A percentile compares a stretch with the other conserved stretches of the same genome.
Conservation (phyloP, 2,888 invertebrate genomes). For the Polyommatus icarus region DNA sequence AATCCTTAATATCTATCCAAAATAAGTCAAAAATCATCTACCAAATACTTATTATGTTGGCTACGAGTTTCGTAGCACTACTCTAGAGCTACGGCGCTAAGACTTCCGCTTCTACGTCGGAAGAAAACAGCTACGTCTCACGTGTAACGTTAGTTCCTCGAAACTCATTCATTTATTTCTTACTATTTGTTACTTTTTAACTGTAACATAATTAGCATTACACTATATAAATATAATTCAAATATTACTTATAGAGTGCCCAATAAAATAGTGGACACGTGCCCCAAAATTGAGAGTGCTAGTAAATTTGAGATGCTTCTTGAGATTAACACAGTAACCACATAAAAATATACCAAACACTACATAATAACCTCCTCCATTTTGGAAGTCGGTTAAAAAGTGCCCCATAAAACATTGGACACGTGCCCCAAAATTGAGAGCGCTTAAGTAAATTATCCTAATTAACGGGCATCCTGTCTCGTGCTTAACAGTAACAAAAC, state of each 20-base stretch:
- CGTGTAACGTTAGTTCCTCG: background rate
- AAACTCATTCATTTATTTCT: background rate
- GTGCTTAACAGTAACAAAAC: slow-evolving; percentile 78
- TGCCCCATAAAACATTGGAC: slow-evolving; percentile 32
- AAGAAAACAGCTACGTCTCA: background rate
- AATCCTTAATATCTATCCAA: background rate
- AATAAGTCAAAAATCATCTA: background rate
- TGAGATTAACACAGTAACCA: no score
- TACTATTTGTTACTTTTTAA: background rate
- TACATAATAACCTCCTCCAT: background rate
- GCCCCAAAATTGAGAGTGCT: no score
- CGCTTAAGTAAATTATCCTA: slow-evolving; percentile 68
- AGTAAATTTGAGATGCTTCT: no score
- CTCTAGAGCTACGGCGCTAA: background rate
- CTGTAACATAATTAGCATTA: background rate
- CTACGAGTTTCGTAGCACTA: background rate
- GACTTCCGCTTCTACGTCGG: background rate
- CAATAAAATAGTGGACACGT: no score
- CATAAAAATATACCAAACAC: no score
- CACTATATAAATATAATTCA: no score
- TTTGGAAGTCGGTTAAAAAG: background rate
- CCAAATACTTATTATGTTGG: background rate
- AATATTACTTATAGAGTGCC: no score
- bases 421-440: slow-evolving; percentile 53
- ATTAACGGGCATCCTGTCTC: slow-evolving; percentile 78